Base-by-base conservation (phyloP, 2,797 vertebrate genomes). In the Orientallactaga sibirica region DNA sequence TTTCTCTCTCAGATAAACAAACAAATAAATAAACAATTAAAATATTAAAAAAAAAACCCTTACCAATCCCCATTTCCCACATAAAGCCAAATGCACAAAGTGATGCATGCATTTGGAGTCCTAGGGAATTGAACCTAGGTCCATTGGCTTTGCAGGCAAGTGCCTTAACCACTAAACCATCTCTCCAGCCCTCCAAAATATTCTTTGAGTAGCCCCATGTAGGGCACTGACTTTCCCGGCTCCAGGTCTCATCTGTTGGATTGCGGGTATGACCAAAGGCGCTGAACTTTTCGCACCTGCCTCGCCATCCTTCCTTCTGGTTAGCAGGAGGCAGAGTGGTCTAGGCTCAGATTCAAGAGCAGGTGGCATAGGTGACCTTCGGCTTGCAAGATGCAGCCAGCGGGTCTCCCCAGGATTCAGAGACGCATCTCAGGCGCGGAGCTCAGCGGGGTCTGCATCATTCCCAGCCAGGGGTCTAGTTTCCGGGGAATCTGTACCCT, bases 351-450 rank as follows among this genome's bases (percentile, higher is more conserved):
- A 33, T 1, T 22, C 14, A 12, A 0, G 20, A 12, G 3, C 2
- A 7, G 2, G 1, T 19, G 41, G 14, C 15, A 6, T 58, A 12
- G 78, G 61, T 15, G 4, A 48, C 33, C 0, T 3, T 10, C 7
- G 8, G 43, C 41, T 84, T 70, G 48, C 82, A 7, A 20, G 1
- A 11, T 73, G 41, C 43, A 71, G 48, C 55, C 67, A 37, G 15
- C 24, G 15, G 20, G 98, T 99, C 98, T 14, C 98, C 99, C 99
- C 99, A 99, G 97, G 99, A 99, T 15, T 98, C 98, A 0, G 99
- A 99, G 0, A 99, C 98, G 37, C 98, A 99, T 88, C 98, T n/a
- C 43, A 41, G 16, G 25, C 67, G 27, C 18, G 14, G 12, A 64
- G 41, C 22, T 8, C 29, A 18, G 15, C 55, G 3, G 16, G 29